Conservation (phyloP, 2,888 invertebrate species). For the Tortricodes alternella region DNA sequence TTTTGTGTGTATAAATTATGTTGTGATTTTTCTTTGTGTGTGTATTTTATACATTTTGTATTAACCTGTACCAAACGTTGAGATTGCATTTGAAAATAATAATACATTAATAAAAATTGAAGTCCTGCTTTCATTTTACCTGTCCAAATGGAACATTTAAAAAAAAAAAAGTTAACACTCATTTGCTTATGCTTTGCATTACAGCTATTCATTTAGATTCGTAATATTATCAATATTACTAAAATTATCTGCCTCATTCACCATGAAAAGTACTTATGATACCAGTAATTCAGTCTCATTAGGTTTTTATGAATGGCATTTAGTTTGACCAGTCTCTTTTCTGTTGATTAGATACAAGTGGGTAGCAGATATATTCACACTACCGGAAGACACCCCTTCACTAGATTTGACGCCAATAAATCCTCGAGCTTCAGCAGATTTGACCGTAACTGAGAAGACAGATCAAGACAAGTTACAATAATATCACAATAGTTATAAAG, state of each 20-base stretch:
- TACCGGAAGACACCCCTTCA: slow-evolving; percentile 47
- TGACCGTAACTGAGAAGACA: slow-evolving; percentile 39
- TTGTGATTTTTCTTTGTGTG: slow-evolving; percentile 50
- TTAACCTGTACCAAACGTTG: slow-evolving; percentile 77
- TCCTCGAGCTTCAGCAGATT: slow-evolving; percentile 45
- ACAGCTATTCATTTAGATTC: background rate
- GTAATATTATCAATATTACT: background rate
- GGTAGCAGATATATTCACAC: slow-evolving; percentile 62
- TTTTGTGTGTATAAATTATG: slow-evolving; percentile 62
- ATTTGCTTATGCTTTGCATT: slow-evolving; percentile 2
- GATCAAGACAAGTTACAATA: slow-evolving; percentile 16
- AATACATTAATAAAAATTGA: slow-evolving; percentile 65
- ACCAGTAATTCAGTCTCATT: slow-evolving; percentile 56
- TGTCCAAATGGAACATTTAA: slow-evolving; percentile 30
- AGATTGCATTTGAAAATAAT: slow-evolving; percentile 79
- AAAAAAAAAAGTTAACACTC: slow-evolving; percentile 2
- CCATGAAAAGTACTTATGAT: background rate
- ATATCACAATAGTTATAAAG: background rate
- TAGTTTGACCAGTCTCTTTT: slow-evolving; percentile 30
- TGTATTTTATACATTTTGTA: slow-evolving; percentile 80
- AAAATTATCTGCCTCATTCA: background rate
- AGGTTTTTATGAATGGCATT: slow-evolving; percentile 32
- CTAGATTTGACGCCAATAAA: slow-evolving; percentile 38
- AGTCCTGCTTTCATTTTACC: slow-evolving; percentile 42
- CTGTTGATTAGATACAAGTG: slow-evolving; percentile 67